These are phyloP conservation scores for Leuciscus idus DNA, from an alignment of 2,113 vertebrate genomes.

Conservation along the genomic window DNA sequence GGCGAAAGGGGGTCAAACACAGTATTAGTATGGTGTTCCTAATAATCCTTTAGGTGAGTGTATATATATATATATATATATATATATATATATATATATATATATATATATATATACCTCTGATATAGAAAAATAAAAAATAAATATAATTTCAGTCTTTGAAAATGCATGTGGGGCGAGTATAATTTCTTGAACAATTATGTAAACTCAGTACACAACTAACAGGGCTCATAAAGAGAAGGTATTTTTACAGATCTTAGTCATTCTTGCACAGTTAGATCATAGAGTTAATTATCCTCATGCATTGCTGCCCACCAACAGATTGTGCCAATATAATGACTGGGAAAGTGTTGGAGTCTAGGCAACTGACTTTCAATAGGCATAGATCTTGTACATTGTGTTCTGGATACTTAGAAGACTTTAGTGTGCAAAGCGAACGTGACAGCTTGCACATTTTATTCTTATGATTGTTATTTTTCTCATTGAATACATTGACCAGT, in stretches of 20 bases:
- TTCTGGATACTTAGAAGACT: constrained; percentile 7
- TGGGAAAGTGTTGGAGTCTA: not conserved
- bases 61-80: no score
- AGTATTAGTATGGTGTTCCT: no score
- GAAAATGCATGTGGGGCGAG: not conserved
- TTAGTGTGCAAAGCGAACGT: not conserved
- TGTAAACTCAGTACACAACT: constrained; percentile 28
- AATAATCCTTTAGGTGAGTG: no score
- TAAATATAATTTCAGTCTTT: not conserved
- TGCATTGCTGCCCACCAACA: constrained; percentile 34
- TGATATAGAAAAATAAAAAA: not conserved
- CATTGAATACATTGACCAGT: constrained; percentile 20
- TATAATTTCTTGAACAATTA: constrained; percentile 28
- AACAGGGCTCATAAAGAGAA: constrained; percentile 37
- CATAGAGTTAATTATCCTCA: constrained; percentile 22
- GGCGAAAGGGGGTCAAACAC: no score
- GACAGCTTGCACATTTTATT: constrained; percentile 14
- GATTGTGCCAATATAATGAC: constrained; percentile 25
- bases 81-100: no score
- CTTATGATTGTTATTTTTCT: constrained; percentile 21
- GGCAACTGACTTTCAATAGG: constrained; percentile 13
- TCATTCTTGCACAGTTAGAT: constrained; percentile 33
- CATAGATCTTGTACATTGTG: not conserved
- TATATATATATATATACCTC: no score
- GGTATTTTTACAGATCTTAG: constrained; percentile 41